phyloP scores from a whole-genome alignment of 2,797 vertebrate species.

The Microctenopoma steveboyesi region DNA sequence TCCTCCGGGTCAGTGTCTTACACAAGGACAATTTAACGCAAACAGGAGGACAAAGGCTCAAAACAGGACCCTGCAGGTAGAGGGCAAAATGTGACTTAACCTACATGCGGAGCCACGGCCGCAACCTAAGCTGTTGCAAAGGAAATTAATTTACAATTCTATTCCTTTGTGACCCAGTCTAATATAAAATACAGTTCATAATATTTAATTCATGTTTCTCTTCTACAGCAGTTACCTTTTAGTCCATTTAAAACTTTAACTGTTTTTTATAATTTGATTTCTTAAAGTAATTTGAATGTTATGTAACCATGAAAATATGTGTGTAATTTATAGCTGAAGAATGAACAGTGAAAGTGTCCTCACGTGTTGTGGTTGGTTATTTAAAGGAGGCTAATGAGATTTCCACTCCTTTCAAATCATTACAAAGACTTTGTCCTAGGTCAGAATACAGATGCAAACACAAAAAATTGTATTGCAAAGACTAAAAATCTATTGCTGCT shows the following conservation, averaged over 20 bases:
- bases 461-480: constrained; percentile 7
- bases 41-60: no score
- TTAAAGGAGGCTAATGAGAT: constrained; percentile 39
- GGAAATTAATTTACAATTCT: no score
- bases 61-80: no score
- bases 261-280: background rate
- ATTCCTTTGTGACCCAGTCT: background rate
- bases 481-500: constrained; percentile 57
- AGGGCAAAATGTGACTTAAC: no score
- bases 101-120: no score
- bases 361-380: background rate
- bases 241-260: background rate
- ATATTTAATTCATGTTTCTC: background rate
- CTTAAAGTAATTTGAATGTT: background rate
- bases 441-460: constrained; percentile 7
- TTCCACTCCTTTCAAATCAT: constrained; percentile 12
- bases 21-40: no score
- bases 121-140: no score
- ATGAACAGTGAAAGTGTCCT: background rate
- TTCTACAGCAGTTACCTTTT: background rate
- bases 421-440: constrained; percentile 12
- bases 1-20: no score
- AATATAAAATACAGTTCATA: background rate
- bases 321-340: background rate
- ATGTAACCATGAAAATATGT: background rate